Evolutionary conservation across 92 coral and sea anemone genomes (phyloP).

Genomic region (Phymanthus crucifer): DNA sequence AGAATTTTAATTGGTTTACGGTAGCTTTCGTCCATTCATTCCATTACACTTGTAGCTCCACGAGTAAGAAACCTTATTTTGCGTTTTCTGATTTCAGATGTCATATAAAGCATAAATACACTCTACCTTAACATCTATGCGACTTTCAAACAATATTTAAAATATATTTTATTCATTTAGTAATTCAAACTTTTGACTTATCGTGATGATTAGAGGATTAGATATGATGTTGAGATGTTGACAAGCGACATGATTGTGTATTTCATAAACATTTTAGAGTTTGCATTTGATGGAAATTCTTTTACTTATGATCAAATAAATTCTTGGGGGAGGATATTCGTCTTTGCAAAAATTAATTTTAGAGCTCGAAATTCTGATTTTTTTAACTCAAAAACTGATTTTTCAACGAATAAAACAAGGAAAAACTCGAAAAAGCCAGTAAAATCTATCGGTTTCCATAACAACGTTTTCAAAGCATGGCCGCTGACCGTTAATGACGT

Average conservation of each 20-base stretch:
- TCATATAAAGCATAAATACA: neutral
- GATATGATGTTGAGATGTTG: no score
- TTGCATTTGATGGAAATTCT: neutral
- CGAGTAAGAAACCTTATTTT: neutral
- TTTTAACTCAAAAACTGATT: neutral
- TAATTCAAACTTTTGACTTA: slow-evolving; percentile 1
- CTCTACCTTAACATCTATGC: neutral
- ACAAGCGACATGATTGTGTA: no score
- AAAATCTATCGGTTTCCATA: neutral
- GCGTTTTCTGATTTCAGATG: neutral
- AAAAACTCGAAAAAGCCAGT: neutral
- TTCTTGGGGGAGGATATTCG: neutral
- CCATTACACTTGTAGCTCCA: neutral
- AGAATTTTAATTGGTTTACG: neutral
- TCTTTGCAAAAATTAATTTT: neutral
- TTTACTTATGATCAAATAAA: neutral
- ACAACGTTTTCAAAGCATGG: slow-evolving; percentile 1
- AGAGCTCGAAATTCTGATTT: neutral
- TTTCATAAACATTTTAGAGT: neutral
- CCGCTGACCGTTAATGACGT: neutral
- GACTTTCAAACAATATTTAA: neutral
- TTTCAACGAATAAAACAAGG: neutral
- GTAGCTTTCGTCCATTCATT: neutral
- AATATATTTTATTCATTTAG: neutral
- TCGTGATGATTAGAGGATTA: neutral